Percentiles rank a stretch among this genome's conserved stretches.
Evolutionary conservation across 1,140 invertebrate species (phyloP).

Genomic region (Pararge aegeria): DNA sequence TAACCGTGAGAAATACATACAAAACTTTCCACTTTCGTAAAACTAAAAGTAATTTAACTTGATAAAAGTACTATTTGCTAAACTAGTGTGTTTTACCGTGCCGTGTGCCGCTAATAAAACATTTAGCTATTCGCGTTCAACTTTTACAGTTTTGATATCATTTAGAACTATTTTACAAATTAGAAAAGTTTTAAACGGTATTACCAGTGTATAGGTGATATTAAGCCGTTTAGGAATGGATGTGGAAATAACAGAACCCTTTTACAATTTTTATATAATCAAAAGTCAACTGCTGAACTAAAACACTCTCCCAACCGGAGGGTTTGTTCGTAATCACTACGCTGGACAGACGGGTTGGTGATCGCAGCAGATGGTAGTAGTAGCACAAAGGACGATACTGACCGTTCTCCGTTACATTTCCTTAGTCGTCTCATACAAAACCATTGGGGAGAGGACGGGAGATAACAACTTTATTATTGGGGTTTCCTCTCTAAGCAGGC

Average conservation of each 20-base stretch:
- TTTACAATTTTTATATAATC: background rate
- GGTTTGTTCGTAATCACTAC: too few species aligned
- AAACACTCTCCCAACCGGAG: too few species aligned
- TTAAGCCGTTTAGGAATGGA: slow-evolving; percentile 31
- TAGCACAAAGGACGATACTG: too few species aligned
- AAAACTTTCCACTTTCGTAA: slow-evolving; percentile 38
- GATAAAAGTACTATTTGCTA: slow-evolving; percentile 47
- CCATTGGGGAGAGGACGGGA: too few species aligned
- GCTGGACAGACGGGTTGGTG: too few species aligned
- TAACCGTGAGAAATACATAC: slow-evolving; percentile 33
- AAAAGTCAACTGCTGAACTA: too few species aligned
- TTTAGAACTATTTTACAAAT: slow-evolving; percentile 40
- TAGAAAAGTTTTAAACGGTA: slow-evolving; percentile 39
- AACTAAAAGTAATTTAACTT: slow-evolving; percentile 47
- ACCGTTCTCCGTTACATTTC: too few species aligned
- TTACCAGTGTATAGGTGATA: background rate
- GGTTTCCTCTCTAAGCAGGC: too few species aligned
- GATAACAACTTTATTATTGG: too few species aligned
- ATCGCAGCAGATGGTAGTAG: too few species aligned
- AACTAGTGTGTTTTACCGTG: slow-evolving; percentile 41
- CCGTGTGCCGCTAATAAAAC: slow-evolving; percentile 41
- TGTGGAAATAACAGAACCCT: slow-evolving; percentile 10
- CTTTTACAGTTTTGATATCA: slow-evolving; percentile 37
- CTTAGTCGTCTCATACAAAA: too few species aligned
- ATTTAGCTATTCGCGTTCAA: slow-evolving; percentile 40